Evolutionary conservation across 1,140 invertebrate species (phyloP), one percentile per base, ranked within the genome.

Genomic region (Pogonomyrmex barbatus): DNA sequence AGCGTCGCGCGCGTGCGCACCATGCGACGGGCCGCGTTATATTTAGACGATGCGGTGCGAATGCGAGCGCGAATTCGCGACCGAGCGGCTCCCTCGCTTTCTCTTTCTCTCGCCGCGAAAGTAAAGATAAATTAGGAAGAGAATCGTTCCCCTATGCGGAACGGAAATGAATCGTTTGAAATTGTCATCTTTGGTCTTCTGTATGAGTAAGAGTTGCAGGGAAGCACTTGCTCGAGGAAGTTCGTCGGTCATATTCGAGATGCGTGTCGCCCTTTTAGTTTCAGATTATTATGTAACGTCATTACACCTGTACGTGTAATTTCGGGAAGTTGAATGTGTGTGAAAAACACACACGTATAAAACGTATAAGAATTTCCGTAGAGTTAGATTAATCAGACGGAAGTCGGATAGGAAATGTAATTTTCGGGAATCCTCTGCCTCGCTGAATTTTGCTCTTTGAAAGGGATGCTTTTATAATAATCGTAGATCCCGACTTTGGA

Each of bases 111-210:
- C 56, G 2, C 14, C 14, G 42, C 47, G 52, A 73, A 78, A 30
- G 33, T 17, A 60, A 36, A 71, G 10, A 58, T 30, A 84, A 39
- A 67, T 67, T 67, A 84, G 60, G 47, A 42, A 58, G 50, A 68
- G 50, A 68, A 33, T 47, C 14, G 33, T 42, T 60, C 36, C 33
- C 60, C 68, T 24, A 0, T 68, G 79, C 79, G 42, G 83, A 82
- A 91, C 94, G 94, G 94, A 95, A 95, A 95, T 94, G 92, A 94
- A 93, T 94, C 93, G 94, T 94, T 94, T 93, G 89, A 91, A 93
- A 94, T 94, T 93, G 92, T 93, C 93, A 91, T 93, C 94, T 95
- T 94, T 93, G 88, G 81, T 81, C 78, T 58, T 24, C 68, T 9
- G 39, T 36, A 62, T 62, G 67, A 60, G 65, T 68, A 60, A 84